phyloP scores from a whole-genome alignment of 2,797 vertebrate genomes.

The Helicolenus hilgendorfi region DNA sequence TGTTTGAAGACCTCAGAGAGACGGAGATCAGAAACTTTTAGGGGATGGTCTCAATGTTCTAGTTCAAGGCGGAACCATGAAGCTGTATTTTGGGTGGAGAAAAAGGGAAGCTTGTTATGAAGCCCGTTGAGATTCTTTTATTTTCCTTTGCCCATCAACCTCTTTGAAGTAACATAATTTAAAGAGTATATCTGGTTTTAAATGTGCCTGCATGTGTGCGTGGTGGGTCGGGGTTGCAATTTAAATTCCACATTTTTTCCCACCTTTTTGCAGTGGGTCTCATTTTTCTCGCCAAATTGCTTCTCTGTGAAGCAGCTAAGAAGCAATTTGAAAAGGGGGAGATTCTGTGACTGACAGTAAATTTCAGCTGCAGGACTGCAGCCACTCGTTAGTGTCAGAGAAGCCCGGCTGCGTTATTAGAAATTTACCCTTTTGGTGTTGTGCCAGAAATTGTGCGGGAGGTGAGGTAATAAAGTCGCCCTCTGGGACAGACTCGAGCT shows the following conservation, averaged over 20 bases:
- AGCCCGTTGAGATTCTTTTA: slow-evolving; percentile 6
- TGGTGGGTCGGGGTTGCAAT: slow-evolving; percentile 14
- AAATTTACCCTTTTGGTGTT: slow-evolving; percentile 75
- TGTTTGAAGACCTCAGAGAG: slow-evolving; percentile 39
- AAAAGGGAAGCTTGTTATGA: not conserved
- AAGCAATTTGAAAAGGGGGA: slow-evolving; percentile 67
- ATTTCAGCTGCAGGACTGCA: slow-evolving; percentile 57
- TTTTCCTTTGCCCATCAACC: slow-evolving; percentile 23
- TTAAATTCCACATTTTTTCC: slow-evolving; percentile 22
- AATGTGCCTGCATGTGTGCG: not conserved
- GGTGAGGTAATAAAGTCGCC: slow-evolving; percentile 73
- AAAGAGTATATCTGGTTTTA: slow-evolving; percentile 17
- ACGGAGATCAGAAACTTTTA: slow-evolving; percentile 6
- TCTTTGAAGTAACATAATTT: slow-evolving; percentile 42
- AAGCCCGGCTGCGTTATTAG: slow-evolving; percentile 65
- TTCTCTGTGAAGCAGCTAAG: slow-evolving; percentile 64
- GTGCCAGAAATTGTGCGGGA: slow-evolving; percentile 67
- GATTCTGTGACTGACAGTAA: slow-evolving; percentile 71
- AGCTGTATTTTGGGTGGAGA: slow-evolving; percentile 19
- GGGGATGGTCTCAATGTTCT: slow-evolving; percentile 1
- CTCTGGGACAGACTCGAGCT: slow-evolving; percentile 52
- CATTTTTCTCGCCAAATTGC: slow-evolving; percentile 70
- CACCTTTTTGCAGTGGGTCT: slow-evolving; percentile 51
- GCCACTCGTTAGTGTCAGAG: slow-evolving; percentile 77
- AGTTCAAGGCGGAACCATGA: slow-evolving; percentile 7